Conservation (phyloP, 2,113 vertebrate species). For the Ramphastos sulfuratus region DNA sequence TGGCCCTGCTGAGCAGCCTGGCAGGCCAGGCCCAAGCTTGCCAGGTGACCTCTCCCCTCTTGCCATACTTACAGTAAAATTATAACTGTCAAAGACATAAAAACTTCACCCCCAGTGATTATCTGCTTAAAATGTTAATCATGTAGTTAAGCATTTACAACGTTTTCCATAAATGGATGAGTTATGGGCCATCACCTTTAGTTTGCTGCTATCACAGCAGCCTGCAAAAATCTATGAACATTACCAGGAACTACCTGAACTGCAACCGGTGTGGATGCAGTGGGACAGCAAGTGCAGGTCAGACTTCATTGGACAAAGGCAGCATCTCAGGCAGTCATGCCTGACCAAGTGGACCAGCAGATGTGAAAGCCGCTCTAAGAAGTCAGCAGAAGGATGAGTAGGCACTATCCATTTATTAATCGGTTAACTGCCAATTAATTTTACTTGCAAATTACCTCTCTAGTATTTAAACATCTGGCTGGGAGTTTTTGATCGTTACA, state of each 20-base stretch:
- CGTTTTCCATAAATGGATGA: neutral
- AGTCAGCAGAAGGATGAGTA: conserved; percentile 46
- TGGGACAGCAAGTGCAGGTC: neutral
- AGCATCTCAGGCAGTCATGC: neutral
- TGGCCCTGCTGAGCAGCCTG: accelerated
- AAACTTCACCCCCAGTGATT: neutral
- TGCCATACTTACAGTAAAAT: neutral
- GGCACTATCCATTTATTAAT: conserved; percentile 60
- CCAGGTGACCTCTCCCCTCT: neutral
- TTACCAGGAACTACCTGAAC: neutral
- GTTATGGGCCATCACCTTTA: neutral
- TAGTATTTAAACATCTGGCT: conserved; percentile 14
- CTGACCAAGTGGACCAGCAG: neutral
- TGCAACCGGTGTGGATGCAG: neutral
- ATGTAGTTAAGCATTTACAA: neutral
- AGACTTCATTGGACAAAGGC: neutral
- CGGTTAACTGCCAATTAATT: conserved; percentile 41
- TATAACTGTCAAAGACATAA: neutral
- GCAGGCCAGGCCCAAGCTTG: neutral
- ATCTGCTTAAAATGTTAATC: neutral
- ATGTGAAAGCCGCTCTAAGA: conserved; percentile 13
- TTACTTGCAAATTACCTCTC: conserved; percentile 12
- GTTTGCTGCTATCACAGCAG: neutral
- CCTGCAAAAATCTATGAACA: neutral
- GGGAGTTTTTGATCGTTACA: neutral